A percentile compares a stretch with the other conserved stretches of the same genome.
phyloP scores from a whole-genome alignment of 1,140 invertebrate genomes.

The Danaus melanippus region DNA sequence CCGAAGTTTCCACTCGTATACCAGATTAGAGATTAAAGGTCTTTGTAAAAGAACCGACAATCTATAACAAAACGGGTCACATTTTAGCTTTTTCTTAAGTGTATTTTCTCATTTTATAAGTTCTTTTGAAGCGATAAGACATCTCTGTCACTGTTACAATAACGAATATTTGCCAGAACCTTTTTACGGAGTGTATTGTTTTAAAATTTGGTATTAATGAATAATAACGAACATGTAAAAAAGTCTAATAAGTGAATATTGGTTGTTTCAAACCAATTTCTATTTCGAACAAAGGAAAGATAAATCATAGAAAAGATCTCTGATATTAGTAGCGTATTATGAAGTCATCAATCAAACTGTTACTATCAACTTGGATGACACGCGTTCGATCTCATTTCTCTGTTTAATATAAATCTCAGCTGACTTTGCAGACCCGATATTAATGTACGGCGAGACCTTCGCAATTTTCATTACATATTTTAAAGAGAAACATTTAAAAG shows the following conservation, averaged over 20 bases:
- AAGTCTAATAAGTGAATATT: too few species aligned
- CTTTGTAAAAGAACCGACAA: slow-evolving; percentile 35
- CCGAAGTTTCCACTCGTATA: slow-evolving; percentile 55
- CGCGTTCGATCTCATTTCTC: slow-evolving; percentile 7
- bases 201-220: too few species aligned
- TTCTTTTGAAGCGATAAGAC: too few species aligned
- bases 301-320: too few species aligned
- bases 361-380: slow-evolving; percentile 15
- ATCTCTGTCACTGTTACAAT: too few species aligned
- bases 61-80: slow-evolving; percentile 25
- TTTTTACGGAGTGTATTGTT: too few species aligned
- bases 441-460: slow-evolving; percentile 3
- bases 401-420: slow-evolving; percentile 13
- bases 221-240: too few species aligned
- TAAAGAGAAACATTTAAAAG: too few species aligned
- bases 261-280: too few species aligned
- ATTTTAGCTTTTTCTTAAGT: slow-evolving; percentile 15
- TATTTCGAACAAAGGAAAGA: too few species aligned
- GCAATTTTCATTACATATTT: slow-evolving; percentile 6
- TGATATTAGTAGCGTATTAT: slow-evolving; percentile 3
- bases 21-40: slow-evolving; percentile 55
- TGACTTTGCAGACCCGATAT: slow-evolving; percentile 6
- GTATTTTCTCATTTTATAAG: slow-evolving; percentile 4
- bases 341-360: slow-evolving; percentile 20
- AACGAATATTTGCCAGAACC: too few species aligned